phyloP scores from a whole-genome alignment of 2,113 vertebrate species.

The Columba livia region DNA sequence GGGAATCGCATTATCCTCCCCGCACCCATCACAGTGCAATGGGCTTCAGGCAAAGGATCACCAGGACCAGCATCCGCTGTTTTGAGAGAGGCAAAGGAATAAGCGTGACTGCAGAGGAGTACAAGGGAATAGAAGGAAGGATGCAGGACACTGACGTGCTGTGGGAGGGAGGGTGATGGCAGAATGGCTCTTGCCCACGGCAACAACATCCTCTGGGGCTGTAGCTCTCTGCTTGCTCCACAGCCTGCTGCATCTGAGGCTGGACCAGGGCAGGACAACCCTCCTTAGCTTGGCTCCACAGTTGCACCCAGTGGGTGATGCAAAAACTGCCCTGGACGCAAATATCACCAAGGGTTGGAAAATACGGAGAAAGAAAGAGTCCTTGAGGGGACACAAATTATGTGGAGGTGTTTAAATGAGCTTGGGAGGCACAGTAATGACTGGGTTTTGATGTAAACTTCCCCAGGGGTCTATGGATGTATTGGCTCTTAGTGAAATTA shows the following conservation, averaged over 20 bases:
- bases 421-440: background rate
- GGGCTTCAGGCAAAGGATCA: fast-evolving
- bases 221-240: background rate
- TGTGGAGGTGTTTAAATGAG: background rate
- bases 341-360: background rate
- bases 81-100: background rate
- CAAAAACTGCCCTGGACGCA: background rate
- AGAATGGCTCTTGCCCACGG: background rate
- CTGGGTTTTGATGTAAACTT: background rate
- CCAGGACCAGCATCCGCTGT: background rate
- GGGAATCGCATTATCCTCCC: background rate
- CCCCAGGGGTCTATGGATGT: background rate
- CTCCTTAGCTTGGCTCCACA: background rate
- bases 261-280: background rate
- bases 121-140: background rate
- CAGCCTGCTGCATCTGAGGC: background rate
- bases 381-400: background rate
- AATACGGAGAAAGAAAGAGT: background rate
- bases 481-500: background rate
- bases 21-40: background rate
- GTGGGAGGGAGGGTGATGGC: background rate
- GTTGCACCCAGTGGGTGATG: fast-evolving
- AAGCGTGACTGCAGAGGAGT: background rate
- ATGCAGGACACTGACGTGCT: fast-evolving
- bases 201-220: background rate